A percentile compares a stretch with the other conserved stretches of the same genome.
Conservation (phyloP, 1,140 invertebrate species). For the Fopius arisanus region DNA sequence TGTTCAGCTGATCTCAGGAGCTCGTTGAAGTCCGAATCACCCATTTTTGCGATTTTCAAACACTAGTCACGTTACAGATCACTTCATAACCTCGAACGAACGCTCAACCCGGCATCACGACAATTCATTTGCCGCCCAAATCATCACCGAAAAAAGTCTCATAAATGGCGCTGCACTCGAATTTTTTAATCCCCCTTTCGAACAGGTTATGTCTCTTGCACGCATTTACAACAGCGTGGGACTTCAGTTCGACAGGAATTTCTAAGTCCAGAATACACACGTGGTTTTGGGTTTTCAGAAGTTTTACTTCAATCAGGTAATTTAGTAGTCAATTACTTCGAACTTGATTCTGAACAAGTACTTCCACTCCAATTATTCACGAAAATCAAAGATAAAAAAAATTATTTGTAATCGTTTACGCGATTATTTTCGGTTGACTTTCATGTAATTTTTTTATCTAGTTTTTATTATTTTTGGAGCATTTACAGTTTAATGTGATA, state of each 20-base stretch:
- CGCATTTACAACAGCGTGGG: background rate
- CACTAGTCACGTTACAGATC: background rate
- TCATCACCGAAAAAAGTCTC: no score
- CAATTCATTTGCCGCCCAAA: no score
- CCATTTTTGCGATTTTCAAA: slow-evolving; percentile 36
- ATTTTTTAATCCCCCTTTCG: no score
- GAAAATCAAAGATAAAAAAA: no score
- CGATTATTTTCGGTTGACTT: no score
- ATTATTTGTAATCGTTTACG: no score
- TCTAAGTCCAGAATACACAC: background rate
- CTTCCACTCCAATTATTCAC: background rate
- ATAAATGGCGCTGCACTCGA: no score
- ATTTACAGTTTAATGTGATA: no score
- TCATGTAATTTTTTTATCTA: no score
- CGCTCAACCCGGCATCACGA: no score
- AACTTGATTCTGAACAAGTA: background rate
- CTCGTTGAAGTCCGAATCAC: slow-evolving; percentile 79
- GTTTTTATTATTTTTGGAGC: no score
- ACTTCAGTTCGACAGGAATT: background rate
- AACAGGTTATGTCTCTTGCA: no score
- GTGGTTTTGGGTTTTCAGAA: background rate
- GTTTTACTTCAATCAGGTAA: background rate
- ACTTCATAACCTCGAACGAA: background rate
- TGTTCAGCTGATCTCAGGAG: slow-evolving; percentile 90
- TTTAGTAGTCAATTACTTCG: background rate